Evolutionary conservation across 1,140 invertebrate species (phyloP), one percentile per base, ranked within the genome.

Genomic region (Daktulosphaira vitifoliae): DNA sequence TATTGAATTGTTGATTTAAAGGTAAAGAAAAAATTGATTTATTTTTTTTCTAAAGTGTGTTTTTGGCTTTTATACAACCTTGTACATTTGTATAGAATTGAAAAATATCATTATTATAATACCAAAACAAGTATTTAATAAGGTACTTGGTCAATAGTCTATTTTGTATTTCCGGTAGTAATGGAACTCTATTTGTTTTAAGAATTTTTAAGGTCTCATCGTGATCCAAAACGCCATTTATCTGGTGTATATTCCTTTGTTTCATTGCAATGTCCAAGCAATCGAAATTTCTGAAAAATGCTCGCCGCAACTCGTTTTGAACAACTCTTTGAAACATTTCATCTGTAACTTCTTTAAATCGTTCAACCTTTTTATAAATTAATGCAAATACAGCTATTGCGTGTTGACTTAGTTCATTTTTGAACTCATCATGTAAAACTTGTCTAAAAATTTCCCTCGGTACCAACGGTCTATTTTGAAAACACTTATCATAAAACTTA

Each of bases 161-260:
- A 8, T 7, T 33, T 2, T 7, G 44, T 26, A 62, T 44, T 18
- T 62, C 56, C 13, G 4, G 11, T 1, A 1, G 8, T 16, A 62
- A 22, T 13, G 56, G 42, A 0, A 62, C 11, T 48, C 13, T 62
- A 18, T 33, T 62, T 22, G 38, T 62, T 33, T 62, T 62, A 39
- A 62, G 29, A 0, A 25, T 42, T 15, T 62, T 46, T 1, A 48
- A 23, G 8, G 26, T 4, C 29, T 62, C 25, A 13, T 7, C n/a
- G 16, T 5, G 39, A 18, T 9, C 0, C 42, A 18, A 48, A 8
- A 11, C 15, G 29, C 29, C 29, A 11, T 11, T 11, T 5, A 5
- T 11, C 5, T 5, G 11, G 29, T 33, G 29, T 11, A 33, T 33
- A 11, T 6, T 5, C 11, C 29, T 33, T 11, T 5, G 5, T 33